phyloP scores from a whole-genome alignment of 2,888 invertebrate species.

The Melanostoma scalare region DNA sequence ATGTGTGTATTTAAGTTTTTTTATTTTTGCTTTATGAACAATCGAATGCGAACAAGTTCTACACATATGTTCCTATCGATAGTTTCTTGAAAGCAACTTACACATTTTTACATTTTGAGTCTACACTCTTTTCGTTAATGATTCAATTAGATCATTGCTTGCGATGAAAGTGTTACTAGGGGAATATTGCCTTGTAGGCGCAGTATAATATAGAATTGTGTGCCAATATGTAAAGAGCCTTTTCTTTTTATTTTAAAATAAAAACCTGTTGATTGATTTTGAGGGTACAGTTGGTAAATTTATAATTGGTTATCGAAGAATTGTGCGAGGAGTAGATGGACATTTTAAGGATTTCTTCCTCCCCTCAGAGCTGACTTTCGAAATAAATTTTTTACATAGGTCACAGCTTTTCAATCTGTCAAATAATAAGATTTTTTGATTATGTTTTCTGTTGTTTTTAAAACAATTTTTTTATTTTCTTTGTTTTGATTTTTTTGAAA shows the following conservation, averaged over 20 bases:
- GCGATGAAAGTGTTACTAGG: constrained; percentile 35
- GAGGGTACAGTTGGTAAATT: no score
- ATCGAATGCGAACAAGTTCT: constrained; percentile 59
- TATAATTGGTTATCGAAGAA: no score
- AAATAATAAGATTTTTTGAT: no score
- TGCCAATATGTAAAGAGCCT: background rate
- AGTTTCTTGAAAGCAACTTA: constrained; percentile 57
- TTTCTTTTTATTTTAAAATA: background rate
- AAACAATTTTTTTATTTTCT: no score
- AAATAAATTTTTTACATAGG: no score
- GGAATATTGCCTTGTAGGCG: background rate
- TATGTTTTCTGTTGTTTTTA: no score
- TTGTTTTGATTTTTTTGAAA: no score
- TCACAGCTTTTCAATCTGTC: no score
- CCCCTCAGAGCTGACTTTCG: no score
- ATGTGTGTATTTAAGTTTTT: constrained; percentile 54
- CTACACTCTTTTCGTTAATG: constrained; percentile 61
- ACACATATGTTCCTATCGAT: background rate
- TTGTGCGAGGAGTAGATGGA: no score
- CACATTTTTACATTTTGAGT: constrained; percentile 60
- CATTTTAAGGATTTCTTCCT: no score
- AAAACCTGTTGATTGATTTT: no score
- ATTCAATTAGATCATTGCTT: constrained; percentile 72
- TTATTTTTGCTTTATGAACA: constrained; percentile 30
- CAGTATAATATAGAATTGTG: background rate